These are phyloP conservation scores for Eulithis prunata DNA, from an alignment of 2,888 invertebrate genomes.

Conservation along the genomic window DNA sequence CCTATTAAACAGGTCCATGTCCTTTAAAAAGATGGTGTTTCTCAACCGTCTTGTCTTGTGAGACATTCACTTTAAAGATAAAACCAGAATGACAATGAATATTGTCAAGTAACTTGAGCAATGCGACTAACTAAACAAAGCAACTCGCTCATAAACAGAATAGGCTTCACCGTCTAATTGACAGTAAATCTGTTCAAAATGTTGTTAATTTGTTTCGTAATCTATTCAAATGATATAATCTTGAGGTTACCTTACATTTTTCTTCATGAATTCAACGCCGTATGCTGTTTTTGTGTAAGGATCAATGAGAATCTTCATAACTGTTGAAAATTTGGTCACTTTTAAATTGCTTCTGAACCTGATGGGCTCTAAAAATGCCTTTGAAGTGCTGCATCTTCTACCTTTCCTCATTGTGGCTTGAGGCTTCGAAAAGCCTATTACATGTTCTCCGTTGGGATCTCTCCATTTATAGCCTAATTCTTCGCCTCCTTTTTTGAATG, in stretches of 20 bases:
- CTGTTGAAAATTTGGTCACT: constrained; percentile 88
- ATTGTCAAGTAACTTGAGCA: constrained; percentile 29
- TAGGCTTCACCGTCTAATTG: constrained; percentile 4
- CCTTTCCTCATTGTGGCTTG: constrained; percentile 90
- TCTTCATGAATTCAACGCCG: constrained; percentile 89
- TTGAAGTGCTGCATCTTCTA: constrained; percentile 90
- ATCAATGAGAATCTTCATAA: constrained; percentile 87
- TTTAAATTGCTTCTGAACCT: constrained; percentile 87
- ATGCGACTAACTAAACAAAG: constrained; percentile 23
- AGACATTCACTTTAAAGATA: constrained; percentile 22
- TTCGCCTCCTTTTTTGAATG: constrained; percentile 87
- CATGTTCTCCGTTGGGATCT: constrained; percentile 88
- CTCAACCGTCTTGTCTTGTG: constrained; percentile 10
- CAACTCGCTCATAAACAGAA: constrained; percentile 19
- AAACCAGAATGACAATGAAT: constrained; percentile 13
- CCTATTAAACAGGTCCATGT: not conserved
- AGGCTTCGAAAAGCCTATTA: constrained; percentile 88
- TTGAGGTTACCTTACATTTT: constrained; percentile 71
- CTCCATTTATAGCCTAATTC: constrained; percentile 88
- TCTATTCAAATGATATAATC: not conserved
- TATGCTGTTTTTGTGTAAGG: constrained; percentile 83
- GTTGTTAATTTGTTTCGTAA: not conserved
- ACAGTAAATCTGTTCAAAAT: constrained; percentile 18
- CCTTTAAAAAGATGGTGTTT: constrained; percentile 6
- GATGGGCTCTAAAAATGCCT: constrained; percentile 90